Evolutionary conservation across 2,113 vertebrate genomes (phyloP), one percentile per base, ranked within the genome.

Genomic region (Pleuronectes platessa): DNA sequence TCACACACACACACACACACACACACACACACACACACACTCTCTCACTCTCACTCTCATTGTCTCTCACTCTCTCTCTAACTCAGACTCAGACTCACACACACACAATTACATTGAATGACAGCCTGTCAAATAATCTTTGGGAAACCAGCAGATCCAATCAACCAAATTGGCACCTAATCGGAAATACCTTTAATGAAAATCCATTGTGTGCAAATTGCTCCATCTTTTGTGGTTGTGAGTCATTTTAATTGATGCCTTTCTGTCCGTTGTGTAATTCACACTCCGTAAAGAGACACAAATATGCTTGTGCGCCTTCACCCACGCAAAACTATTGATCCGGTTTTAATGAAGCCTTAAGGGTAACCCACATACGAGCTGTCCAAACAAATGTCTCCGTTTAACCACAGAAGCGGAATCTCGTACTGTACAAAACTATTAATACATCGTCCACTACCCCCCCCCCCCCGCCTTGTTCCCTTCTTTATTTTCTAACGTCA

Each of bases 331-430:
- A 15, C 7, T 77, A 91, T 89, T 90, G 88, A 91, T 92, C 70
- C 20, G 56, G 65, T 63, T 91, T 87, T 87, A 91, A 91, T 88
- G 74, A 89, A 81, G 71, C 83, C 70, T 83, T 86, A 72, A 83
- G 88, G 76, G 56, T 83, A 84, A 47, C 62, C 77, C 35, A 78
- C 76, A 63, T 74, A 71, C 2, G 54, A 80, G 62, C 71, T 76
- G 82, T 85, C 74, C 61, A 81, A 78, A 84, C 61, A 87, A 83
- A 81, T 72, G 61, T 67, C 72, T 88, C 63, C n/a, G 23, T 83
- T 77, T 71, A 79, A 67, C 59, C 40, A 13, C 65, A 74, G 72
- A 76, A 24, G 49, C 63, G 73, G 18, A 79, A 73, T 68, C 59
- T 68, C 35, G 4, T 17, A 15, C 62, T 55, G 40, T 51, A 47